Evolutionary conservation across 2,888 invertebrate species (phyloP).

Genomic region (Monochamus alternatus): DNA sequence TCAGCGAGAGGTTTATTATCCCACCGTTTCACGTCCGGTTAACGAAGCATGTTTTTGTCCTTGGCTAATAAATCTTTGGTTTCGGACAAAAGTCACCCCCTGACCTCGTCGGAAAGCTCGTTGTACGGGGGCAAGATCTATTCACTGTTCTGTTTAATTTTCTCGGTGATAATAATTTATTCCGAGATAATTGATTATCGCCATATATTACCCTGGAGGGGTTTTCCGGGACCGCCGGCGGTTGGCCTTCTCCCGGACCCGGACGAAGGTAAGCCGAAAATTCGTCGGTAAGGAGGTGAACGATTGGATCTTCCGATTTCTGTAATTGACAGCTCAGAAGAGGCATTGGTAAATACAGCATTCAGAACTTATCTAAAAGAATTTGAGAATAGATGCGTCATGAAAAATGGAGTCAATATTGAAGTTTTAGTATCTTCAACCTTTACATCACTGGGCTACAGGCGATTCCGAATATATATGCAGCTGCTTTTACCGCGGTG

Average conservation of each 20-base stretch:
- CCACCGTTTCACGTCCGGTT: conserved; percentile 13
- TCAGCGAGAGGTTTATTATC: conserved; percentile 19
- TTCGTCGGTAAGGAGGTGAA: background rate
- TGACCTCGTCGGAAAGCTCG: conserved; percentile 23
- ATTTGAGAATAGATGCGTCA: no score
- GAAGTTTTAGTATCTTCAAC: no score
- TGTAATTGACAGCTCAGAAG: background rate
- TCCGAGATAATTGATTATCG: conserved; percentile 21
- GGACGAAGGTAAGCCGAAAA: background rate
- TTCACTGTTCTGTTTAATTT: conserved; percentile 34
- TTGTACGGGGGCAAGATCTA: conserved; percentile 32
- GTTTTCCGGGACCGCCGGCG: background rate
- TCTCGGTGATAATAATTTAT: conserved; percentile 24
- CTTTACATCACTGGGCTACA: no score
- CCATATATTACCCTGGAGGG: background rate
- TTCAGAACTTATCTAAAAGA: no score
- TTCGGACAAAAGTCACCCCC: conserved; percentile 34
- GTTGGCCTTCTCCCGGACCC: background rate
- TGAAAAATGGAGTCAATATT: no score
- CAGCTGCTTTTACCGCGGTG: no score
- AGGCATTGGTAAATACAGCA: no score
- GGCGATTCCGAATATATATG: no score
- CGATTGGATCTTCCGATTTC: background rate
- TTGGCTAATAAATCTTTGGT: conserved; percentile 31
- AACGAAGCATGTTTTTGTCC: conserved; percentile 37